phyloP scores from a whole-genome alignment of 2,888 invertebrate genomes.

The Drosophila mimica region DNA sequence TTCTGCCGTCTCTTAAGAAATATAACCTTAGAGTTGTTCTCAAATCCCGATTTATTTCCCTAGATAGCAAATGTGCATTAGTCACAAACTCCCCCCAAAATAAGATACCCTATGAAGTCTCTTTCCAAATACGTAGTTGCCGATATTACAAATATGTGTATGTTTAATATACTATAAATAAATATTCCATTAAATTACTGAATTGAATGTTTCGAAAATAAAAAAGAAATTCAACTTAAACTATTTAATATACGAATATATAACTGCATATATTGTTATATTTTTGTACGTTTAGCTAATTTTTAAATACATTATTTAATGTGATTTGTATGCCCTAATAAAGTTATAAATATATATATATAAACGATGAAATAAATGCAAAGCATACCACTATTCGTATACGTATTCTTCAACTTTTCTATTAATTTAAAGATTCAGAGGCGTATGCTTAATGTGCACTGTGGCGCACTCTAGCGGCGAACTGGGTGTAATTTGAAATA shows the following conservation, averaged over 20 bases:
- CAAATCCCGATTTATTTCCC: conserved; percentile 28
- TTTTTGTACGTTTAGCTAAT: conserved; percentile 81
- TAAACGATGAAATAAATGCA: conserved; percentile 61
- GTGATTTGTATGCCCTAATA: conserved; percentile 77
- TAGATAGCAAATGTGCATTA: conserved; percentile 35
- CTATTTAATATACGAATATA: conserved; percentile 42
- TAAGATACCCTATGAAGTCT: conserved; percentile 1
- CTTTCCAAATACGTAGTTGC: conserved; percentile 48
- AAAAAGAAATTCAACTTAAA: conserved; percentile 35
- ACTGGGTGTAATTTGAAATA: conserved; percentile 2
- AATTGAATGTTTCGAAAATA: conserved; percentile 34
- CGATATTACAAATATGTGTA: conserved; percentile 24
- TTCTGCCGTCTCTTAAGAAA: conserved; percentile 10
- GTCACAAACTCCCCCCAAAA: conserved; percentile 3
- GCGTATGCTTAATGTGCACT: conserved; percentile 38
- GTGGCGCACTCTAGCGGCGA: conserved; percentile 39
- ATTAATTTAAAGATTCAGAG: background rate
- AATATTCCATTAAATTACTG: conserved; percentile 47
- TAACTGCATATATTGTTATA: conserved; percentile 69
- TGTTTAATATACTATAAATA: conserved; percentile 32
- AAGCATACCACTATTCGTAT: conserved; percentile 40
- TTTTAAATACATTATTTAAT: conserved; percentile 78
- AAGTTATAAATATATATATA: conserved; percentile 54
- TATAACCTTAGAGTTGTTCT: conserved; percentile 32
- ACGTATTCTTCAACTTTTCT: background rate